A percentile compares a stretch with the other conserved stretches of the same genome.
Evolutionary conservation across 2,888 invertebrate genomes (phyloP).

Genomic region (Oscheius sp.): DNA sequence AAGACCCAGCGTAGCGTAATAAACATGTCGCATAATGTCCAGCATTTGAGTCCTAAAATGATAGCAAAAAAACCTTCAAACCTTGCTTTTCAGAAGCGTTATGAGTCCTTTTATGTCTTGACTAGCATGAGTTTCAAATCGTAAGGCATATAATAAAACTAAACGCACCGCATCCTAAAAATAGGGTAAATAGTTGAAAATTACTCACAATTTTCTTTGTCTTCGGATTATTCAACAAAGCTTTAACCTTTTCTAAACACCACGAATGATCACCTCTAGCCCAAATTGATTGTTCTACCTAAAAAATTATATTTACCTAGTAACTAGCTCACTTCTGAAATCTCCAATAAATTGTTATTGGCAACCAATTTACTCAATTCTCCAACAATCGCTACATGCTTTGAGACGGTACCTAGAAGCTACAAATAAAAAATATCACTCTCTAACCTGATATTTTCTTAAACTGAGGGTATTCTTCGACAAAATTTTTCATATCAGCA

Average conservation of each 20-base stretch:
- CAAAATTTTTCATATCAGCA: conserved; percentile 89
- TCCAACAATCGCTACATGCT: conserved; percentile 95
- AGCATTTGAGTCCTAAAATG: conserved; percentile 33
- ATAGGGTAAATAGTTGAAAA: neutral
- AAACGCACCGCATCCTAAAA: conserved; percentile 81
- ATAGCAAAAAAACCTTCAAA: too few relatives aligned
- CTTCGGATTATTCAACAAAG: conserved; percentile 81
- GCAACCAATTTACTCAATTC: conserved; percentile 88
- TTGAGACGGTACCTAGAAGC: conserved; percentile 82
- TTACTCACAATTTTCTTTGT: conserved; percentile 57
- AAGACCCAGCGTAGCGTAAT: conserved; percentile 78
- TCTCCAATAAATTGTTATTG: conserved; percentile 80
- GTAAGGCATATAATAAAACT: conserved; percentile 89
- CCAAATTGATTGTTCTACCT: conserved; percentile 85
- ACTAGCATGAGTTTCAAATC: conserved; percentile 90
- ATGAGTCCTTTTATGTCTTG: conserved; percentile 82
- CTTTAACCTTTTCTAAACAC: conserved; percentile 79
- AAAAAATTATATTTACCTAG: neutral
- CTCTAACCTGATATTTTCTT: conserved; percentile 77
- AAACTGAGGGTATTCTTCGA: conserved; percentile 96
- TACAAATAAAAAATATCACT: neutral
- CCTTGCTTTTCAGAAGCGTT: conserved; percentile 78
- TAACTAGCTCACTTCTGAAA: conserved; percentile 39
- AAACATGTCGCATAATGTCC: conserved; percentile 46
- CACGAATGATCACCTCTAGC: conserved; percentile 78